phyloP scores from a whole-genome alignment of 1,140 invertebrate genomes.

The Panonychus citri region DNA sequence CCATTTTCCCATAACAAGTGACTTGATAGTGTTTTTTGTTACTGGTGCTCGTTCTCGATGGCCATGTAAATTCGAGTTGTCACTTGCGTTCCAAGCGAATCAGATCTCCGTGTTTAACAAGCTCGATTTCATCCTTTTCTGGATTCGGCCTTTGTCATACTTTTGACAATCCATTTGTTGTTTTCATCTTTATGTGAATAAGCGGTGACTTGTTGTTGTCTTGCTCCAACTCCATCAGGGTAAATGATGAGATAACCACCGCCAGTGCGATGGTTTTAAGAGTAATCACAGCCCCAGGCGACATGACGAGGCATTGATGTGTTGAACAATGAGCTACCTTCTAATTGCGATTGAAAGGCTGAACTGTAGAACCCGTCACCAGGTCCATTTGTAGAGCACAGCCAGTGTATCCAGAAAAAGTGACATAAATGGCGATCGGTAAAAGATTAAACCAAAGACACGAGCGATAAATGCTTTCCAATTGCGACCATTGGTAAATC shows the following conservation, averaged over 20 bases:
- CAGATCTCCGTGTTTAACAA: conserved; percentile 61
- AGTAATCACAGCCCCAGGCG: conserved; percentile 60
- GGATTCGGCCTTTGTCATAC: conserved; percentile 17
- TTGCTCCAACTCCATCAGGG: conserved; percentile 67
- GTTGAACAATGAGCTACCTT: conserved; percentile 89
- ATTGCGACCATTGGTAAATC: conserved; percentile 45
- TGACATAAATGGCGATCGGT: conserved; percentile 52
- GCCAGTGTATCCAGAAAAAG: conserved; percentile 73
- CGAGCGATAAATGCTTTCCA: conserved; percentile 53
- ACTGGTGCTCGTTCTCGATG: conserved; percentile 71
- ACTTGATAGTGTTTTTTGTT: conserved; percentile 74
- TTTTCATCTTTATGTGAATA: conserved; percentile 96
- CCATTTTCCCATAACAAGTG: conserved; percentile 89
- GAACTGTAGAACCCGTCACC: conserved; percentile 94
- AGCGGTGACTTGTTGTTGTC: conserved; percentile 83
- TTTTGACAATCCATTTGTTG: conserved; percentile 67
- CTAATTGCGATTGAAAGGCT: conserved; percentile 74
- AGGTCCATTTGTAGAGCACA: conserved; percentile 62
- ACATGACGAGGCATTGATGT: conserved; percentile 73
- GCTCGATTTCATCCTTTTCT: conserved; percentile 22
- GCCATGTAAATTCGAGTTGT: conserved; percentile 67
- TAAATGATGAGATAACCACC: conserved; percentile 88
- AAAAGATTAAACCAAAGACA: conserved; percentile 51
- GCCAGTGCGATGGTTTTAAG: conserved; percentile 75
- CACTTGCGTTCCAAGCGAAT: conserved; percentile 60